A percentile compares a stretch with the other conserved stretches of the same genome.
Evolutionary conservation across 2,113 vertebrate species (phyloP).

Genomic region (Pyxicephalus adspersus): DNA sequence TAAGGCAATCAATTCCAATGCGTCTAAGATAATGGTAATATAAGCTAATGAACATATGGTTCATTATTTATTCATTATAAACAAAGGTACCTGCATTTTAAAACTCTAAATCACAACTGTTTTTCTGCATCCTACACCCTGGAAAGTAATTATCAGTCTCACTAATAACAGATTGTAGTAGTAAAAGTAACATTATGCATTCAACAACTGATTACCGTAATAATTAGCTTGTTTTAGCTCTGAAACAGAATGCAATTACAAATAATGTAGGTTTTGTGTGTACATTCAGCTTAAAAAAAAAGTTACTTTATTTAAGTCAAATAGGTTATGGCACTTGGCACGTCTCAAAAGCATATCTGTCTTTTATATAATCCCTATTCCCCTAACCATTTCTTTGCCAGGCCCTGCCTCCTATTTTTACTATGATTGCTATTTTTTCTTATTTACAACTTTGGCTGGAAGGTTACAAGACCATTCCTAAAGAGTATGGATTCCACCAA

Average conservation of each 20-base stretch:
- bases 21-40: neutral
- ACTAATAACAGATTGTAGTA: constrained; percentile 23
- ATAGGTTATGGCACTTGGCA: no score
- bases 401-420: no score
- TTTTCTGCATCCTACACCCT: constrained; percentile 5
- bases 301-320: no score
- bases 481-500: no score
- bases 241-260: neutral
- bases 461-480: no score
- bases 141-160: constrained; percentile 20
- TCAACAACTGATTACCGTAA: neutral
- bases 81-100: neutral
- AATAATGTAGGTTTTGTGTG: neutral
- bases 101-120: constrained; percentile 11
- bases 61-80: constrained; percentile 27
- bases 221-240: neutral
- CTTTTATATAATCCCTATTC: no score
- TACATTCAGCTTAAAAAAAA: neutral
- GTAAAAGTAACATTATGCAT: constrained; percentile 1
- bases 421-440: no score
- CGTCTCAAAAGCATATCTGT: no score
- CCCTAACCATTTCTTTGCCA: no score
- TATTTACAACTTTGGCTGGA: no score
- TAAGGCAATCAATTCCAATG: neutral
- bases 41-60: constrained; percentile 21